These are phyloP conservation scores for Archocentrus centrarchus DNA, from an alignment of 2,113 vertebrate genomes.

Conservation along the genomic window DNA sequence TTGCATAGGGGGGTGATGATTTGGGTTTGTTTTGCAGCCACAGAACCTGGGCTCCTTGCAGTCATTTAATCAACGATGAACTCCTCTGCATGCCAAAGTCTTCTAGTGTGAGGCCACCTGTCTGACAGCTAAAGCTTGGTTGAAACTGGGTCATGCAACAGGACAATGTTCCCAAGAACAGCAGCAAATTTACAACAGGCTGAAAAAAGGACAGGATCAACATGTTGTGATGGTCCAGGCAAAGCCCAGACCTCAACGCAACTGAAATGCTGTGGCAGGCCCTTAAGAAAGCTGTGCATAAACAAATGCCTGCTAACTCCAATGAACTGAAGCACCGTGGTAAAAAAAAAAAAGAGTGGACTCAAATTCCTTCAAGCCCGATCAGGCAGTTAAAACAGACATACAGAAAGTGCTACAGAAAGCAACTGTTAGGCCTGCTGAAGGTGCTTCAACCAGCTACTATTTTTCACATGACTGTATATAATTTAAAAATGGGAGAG, in stretches of 20 bases:
- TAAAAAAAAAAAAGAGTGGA: not conserved
- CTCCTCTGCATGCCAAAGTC: not conserved
- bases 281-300: constrained; percentile 8
- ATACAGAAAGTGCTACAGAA: not conserved
- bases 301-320: not conserved
- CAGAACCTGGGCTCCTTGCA: not conserved
- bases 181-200: not conserved
- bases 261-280: not conserved
- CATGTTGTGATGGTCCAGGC: not conserved
- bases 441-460: not conserved
- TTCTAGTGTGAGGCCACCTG: not conserved
- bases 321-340: not conserved
- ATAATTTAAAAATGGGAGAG: not conserved
- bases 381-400: too few species aligned
- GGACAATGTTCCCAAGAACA: constrained; percentile 1
- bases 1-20: not conserved
- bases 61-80: not conserved
- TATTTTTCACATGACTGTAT: not conserved
- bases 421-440: not conserved
- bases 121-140: not conserved
- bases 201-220: not conserved
- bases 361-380: not conserved
- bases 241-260: not conserved
- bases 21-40: not conserved
- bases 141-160: not conserved